Conservation (phyloP, 2,888 invertebrate species). For the Plusia festucae region DNA sequence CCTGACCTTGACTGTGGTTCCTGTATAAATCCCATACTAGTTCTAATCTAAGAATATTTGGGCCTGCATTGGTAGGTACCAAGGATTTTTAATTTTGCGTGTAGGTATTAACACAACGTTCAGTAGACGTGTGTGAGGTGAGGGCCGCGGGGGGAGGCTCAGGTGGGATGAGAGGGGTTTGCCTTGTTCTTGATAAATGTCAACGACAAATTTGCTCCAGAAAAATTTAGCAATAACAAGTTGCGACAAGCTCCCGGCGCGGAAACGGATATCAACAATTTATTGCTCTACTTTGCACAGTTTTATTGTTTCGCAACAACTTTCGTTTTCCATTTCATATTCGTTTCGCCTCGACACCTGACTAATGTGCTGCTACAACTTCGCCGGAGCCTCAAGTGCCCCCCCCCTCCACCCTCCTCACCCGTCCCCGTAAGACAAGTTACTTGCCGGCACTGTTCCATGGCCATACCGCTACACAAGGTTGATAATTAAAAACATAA, state of each 20-base stretch:
- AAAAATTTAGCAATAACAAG: conserved; percentile 55
- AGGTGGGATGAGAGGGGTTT: no score
- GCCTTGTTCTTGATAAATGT: conserved; percentile 42
- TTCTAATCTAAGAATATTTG: conserved; percentile 9
- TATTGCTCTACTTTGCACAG: conserved; percentile 50
- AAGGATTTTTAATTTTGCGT: conserved; percentile 17
- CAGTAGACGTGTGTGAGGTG: background rate
- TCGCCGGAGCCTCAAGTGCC: background rate
- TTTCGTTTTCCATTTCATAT: conserved; percentile 40
- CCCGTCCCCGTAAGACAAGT: background rate
- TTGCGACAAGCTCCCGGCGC: conserved; percentile 36
- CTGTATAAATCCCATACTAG: background rate
- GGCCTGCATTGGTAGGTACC: background rate
- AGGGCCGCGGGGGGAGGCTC: background rate
- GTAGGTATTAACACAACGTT: background rate
- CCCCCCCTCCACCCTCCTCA: conserved; percentile 8
- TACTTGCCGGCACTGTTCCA: background rate
- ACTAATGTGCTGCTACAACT: conserved; percentile 38
- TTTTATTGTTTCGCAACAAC: conserved; percentile 53
- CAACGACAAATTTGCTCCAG: conserved; percentile 37
- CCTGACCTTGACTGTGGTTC: no score
- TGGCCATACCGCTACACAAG: no score
- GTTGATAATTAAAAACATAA: no score
- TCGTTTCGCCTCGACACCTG: conserved; percentile 26
- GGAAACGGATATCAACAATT: conserved; percentile 49